Base-by-base conservation (phyloP, 2,113 vertebrate species). In the Lepus timidus region DNA sequence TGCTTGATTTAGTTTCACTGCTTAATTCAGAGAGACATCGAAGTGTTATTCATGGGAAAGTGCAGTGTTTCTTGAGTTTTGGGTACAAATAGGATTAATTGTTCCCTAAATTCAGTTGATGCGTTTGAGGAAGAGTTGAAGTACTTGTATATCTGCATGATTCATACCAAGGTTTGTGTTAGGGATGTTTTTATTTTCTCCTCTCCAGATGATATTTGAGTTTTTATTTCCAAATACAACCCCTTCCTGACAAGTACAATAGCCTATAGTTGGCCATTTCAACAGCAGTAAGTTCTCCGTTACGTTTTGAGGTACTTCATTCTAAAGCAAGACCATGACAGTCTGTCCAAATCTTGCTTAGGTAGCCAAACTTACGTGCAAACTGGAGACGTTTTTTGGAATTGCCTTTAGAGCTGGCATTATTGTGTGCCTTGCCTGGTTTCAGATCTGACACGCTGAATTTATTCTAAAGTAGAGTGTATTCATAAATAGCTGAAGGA, bases 401-500 rank as follows among this genome's bases (percentile, higher is more conserved):
- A 61, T 86, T 62, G 25, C 61, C 80, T 90, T 70, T 70, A n/a
- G 75, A 92, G 88, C 55, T 93, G 27, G 86, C n/a, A 29, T 61
- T 91, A 65, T 91, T 79, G 44, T 83, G 85, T 96, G 96, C 89
- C 91, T 96, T 95, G 64, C 67, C 65, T 87, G 93, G 92, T 94
- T 97, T 97, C 88, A 96, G 95, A 70, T 91, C 7, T 84, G 7
- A 0, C 87, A 0, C 36, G 55, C 92, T 96, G 85, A 84, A 95
- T 96, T 92, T 96, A 78, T 95, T 95, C 93, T 96, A 93, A 92
- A 74, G 96, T 84, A 93, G 58, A 83, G 49, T 22, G 17, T 81
- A 91, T 95, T 94, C 86, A 90, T 89, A 94, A 95, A 76, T 92
- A 95, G 90, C 55, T 70, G 81, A 91, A 67, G 52, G 52, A 33